Conservation (phyloP, 1,140 invertebrate genomes). For the Aphelinus atriplicis region DNA sequence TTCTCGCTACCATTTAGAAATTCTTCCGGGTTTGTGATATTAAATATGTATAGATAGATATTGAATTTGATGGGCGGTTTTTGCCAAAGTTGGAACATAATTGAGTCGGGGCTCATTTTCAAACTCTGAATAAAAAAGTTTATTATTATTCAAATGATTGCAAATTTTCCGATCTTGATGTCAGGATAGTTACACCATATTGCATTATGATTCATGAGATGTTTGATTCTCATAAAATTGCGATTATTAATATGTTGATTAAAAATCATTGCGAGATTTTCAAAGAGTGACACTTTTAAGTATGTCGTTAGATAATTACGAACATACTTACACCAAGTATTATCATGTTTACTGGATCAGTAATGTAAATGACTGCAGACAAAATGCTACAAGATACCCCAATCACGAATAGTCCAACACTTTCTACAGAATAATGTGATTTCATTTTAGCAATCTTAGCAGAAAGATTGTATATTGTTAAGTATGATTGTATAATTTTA, state of each 20-base stretch:
- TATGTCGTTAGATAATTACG: not conserved
- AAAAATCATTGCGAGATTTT: not conserved
- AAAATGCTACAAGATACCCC: conserved; percentile 50
- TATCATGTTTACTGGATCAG: conserved; percentile 66
- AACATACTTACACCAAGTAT: conserved; percentile 65
- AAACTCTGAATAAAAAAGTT: conserved; percentile 64
- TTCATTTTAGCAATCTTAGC: too few species aligned
- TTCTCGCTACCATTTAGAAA: conserved; percentile 74
- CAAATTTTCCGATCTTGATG: not conserved
- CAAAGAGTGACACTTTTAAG: not conserved
- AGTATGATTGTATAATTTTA: too few species aligned
- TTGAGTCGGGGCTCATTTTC: conserved; percentile 65
- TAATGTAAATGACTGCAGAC: conserved; percentile 64
- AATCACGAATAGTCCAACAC: conserved; percentile 56
- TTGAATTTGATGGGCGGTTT: conserved; percentile 76
- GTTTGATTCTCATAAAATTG: not conserved
- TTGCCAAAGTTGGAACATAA: conserved; percentile 74
- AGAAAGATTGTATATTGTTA: too few species aligned
- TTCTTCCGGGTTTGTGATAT: conserved; percentile 81
- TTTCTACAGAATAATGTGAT: conserved; percentile 47
- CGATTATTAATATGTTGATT: too few species aligned
- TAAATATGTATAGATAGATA: conserved; percentile 83
- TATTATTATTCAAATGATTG: conserved; percentile 19
- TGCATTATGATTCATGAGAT: too few species aligned
- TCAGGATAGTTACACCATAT: too few species aligned